Base-by-base conservation (phyloP, 2,113 vertebrate species). In the Chlorocebus sabaeus region DNA sequence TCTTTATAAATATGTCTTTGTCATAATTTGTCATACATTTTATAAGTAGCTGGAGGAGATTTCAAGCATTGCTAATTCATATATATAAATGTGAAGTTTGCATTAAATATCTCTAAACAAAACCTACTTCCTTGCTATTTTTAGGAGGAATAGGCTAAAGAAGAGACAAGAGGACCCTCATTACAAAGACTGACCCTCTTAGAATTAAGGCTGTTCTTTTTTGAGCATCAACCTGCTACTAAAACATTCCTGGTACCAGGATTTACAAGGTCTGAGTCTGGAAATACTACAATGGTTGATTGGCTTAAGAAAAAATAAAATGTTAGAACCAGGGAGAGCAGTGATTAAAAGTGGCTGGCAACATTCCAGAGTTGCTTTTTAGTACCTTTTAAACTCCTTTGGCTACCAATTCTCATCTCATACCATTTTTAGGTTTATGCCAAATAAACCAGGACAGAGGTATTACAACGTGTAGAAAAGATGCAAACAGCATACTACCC, bases 1-100 rank as follows among this genome's bases (percentile, higher is more conserved):
- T 83, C 25, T 95, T 38, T 18, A 86, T 79, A 94, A 95, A 95
- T 93, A 93, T 91, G 83, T 17, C 76, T 50, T 97, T 94, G 59
- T n/a, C 89, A 95, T 95, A 93, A 93, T 92, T 97, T 96, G 87
- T 80, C 95, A 94, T 89, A 95, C 17, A 88, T 97, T 92, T 96
- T 95, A 90, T 95, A 97, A 97, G 43, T 76, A 64, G 91, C 78
- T 96, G 32, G 70, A 87, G 92, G 64, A 91, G 70, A 97, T 90
- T 95, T 93, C 81, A 90, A 68, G 87, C 61, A 90, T 50, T 8
- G 0, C 84, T 96, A 92, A 98, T 97, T 96, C 67, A 84, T 64
- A 95, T 90, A 97, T 90, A 89, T 90, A 96, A 96, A 97, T 87
- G 73, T 94, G 89, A 98, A 94, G 90, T 96, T 76, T 98, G 81